Base-by-base conservation (phyloP, 2,113 vertebrate genomes). In the Oreotrochilus melanogaster region DNA sequence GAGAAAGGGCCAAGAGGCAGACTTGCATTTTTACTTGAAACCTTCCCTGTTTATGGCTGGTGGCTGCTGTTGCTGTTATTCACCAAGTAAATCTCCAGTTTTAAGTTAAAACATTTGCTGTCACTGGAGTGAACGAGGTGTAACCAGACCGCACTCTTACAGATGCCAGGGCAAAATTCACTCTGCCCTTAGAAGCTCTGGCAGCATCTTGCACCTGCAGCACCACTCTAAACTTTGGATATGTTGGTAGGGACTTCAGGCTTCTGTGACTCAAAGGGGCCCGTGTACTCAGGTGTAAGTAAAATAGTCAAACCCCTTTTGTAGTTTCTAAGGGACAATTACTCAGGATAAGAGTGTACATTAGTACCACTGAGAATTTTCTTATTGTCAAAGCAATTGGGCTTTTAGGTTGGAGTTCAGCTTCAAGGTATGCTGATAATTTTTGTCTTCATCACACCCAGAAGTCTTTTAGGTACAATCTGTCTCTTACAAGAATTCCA, bases 181-280 rank as follows among this genome's bases (percentile, higher is more conserved):
- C 31, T 22, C 17, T 75, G 31, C 48, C 61, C 18, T 51, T 9
- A 19, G 18, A 53, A 61, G 23, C 3, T 28, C 9, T 35, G 35
- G 51, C 37, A 64, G 42, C 30, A n/a, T 35, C 14, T 66, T 12
- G 13, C 18, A 19, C 31, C 50, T 22, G 43, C 25, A 62, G 71
- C 57, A 60, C 8, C 8, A 1, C n/a, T 54, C 51, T 43, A 47
- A 3, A 54, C 50, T 51, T 28, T 6, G 37, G 39, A 45, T 43
- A 10, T 31, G 19, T 1, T 31, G 6, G 31, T n/a, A 19, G 19
- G 45, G 22, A 0, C 33, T 25, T 5, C 6, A 27, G 43, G 18
- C 62, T 72, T 33, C 28, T 18, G 8, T 5, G 13, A 62, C 50
- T 61, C 27, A 62, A 9, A 47, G n/a, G 39, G 27, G 14, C 21